These are phyloP conservation scores for Ailuropoda melanoleuca DNA, from an alignment of 2,113 vertebrate genomes.

Conservation along the genomic window DNA sequence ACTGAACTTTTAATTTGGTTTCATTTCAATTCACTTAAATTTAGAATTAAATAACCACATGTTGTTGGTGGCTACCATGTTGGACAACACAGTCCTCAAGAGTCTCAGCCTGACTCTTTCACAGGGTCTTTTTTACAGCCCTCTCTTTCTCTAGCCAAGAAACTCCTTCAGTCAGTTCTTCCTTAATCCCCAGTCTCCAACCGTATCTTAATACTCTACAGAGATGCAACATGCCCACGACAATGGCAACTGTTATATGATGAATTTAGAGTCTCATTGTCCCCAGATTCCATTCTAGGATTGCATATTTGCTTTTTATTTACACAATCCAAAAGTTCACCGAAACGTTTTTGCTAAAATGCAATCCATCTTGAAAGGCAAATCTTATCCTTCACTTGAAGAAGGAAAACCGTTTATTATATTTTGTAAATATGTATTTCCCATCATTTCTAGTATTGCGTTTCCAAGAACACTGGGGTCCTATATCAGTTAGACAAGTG, in stretches of 20 bases:
- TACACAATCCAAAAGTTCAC: neutral
- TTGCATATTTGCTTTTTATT: neutral
- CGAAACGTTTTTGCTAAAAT: constrained; percentile 4
- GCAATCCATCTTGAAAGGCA: neutral
- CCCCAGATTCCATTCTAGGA: neutral
- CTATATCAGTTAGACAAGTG: neutral
- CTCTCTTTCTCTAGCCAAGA: neutral
- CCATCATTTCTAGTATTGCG: neutral
- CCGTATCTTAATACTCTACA: neutral
- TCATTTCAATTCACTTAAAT: neutral
- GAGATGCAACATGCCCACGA: neutral
- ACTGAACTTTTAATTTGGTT: constrained; percentile 10
- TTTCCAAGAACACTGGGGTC: neutral
- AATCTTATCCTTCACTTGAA: neutral
- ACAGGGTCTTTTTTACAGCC: neutral
- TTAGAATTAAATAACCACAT: neutral
- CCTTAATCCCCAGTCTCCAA: neutral
- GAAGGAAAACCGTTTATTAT: neutral
- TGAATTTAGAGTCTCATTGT: neutral
- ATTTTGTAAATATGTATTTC: neutral
- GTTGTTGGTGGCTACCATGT: neutral
- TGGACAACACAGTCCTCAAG: neutral
- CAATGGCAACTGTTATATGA: neutral
- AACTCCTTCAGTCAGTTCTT: neutral
- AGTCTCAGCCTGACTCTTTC: neutral